Evolutionary conservation across 2,113 vertebrate species (phyloP).

Genomic region (Bungarus multicinctus): DNA sequence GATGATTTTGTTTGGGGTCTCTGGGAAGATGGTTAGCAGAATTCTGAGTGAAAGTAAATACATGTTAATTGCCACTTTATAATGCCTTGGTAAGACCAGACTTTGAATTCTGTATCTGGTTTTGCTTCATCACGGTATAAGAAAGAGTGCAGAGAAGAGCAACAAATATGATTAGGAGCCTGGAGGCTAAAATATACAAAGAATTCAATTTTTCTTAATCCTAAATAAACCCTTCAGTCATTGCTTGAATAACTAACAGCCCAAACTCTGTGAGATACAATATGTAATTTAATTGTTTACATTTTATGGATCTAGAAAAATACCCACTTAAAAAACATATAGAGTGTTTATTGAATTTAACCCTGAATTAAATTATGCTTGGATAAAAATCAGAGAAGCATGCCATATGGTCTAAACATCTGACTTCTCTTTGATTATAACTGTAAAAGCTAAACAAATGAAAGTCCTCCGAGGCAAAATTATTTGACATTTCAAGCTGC

Average conservation of each 20-base stretch:
- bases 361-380: constrained; percentile 16
- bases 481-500: background rate
- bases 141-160: background rate
- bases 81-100: background rate
- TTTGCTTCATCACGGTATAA: background rate
- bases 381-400: constrained; percentile 5
- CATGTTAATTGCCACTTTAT: background rate
- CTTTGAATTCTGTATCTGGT: background rate
- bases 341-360: background rate
- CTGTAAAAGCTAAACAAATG: constrained; percentile 3
- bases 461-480: background rate
- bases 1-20: background rate
- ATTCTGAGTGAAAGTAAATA: background rate
- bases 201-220: too few species aligned
- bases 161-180: background rate
- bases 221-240: background rate
- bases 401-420: background rate
- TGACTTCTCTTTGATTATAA: background rate
- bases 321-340: background rate
- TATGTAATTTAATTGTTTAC: background rate
- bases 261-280: background rate
- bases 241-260: background rate
- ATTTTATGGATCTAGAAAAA: constrained; percentile 13
- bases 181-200: background rate
- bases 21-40: background rate